A percentile compares a stretch with the other conserved stretches of the same genome.
Evolutionary conservation across 2,113 vertebrate species (phyloP).

Genomic region (Mormyrus iriodes): DNA sequence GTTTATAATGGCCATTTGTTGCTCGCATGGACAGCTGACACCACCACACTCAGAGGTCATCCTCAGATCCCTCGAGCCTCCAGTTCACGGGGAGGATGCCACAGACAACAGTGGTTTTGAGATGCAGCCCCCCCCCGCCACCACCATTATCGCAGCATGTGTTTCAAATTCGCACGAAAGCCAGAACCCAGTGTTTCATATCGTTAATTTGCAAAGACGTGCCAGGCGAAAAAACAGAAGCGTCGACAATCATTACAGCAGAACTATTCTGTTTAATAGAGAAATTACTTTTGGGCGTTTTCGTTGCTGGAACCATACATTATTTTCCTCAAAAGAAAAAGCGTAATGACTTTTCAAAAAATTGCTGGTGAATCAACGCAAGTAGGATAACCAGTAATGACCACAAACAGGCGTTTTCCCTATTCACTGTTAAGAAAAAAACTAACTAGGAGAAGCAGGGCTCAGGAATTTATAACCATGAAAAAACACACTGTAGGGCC

Average conservation of each 20-base stretch:
- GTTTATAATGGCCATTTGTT: background rate
- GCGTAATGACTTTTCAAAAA: background rate
- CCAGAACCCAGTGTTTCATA: background rate
- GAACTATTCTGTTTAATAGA: background rate
- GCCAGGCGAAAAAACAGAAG: background rate
- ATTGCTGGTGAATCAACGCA: background rate
- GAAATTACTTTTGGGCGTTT: background rate
- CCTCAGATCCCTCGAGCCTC: background rate
- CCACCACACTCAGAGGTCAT: background rate
- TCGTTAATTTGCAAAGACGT: background rate
- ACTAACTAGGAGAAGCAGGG: background rate
- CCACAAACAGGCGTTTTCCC: background rate
- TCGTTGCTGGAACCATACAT: constrained; percentile 28
- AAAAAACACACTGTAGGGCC: background rate
- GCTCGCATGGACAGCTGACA: background rate
- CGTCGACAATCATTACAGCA: background rate
- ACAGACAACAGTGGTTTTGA: background rate
- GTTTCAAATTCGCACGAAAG: background rate
- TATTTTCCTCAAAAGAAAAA: background rate
- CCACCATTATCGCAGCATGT: background rate
- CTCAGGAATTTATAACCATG: background rate
- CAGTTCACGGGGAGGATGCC: background rate
- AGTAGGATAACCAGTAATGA: background rate
- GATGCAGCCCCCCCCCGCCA: background rate
- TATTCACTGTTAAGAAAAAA: background rate